Evolutionary conservation across 2,113 vertebrate species (phyloP).

Genomic region (Silurus glanis): DNA sequence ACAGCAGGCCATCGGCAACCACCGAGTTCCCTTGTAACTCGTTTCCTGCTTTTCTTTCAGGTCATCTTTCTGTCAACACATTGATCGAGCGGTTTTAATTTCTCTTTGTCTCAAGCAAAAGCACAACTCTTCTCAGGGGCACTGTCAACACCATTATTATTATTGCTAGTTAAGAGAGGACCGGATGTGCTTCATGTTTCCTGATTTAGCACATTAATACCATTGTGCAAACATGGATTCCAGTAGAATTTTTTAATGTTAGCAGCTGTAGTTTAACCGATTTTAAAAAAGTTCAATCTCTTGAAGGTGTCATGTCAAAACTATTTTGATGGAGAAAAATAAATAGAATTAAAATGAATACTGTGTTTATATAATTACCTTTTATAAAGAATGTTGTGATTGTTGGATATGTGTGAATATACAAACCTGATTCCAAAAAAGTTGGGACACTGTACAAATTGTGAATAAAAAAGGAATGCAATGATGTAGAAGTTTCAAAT

Average conservation of each 20-base stretch:
- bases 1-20: slow-evolving; percentile 11
- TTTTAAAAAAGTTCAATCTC: not conserved
- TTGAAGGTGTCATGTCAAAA: slow-evolving; percentile 28
- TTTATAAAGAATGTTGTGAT: not conserved
- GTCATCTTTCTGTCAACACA: slow-evolving; percentile 43
- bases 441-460: no score
- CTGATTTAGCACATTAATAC: not conserved
- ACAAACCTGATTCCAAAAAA: not conserved
- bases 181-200: not conserved
- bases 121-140: not conserved
- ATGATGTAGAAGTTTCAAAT: no score
- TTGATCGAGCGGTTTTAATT: slow-evolving; percentile 8
- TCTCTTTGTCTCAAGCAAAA: not conserved
- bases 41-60: slow-evolving; percentile 28
- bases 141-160: slow-evolving; percentile 38
- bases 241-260: not conserved
- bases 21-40: not conserved
- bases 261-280: not conserved
- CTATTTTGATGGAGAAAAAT: not conserved
- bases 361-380: not conserved
- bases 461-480: no score
- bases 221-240: not conserved
- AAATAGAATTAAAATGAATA: not conserved
- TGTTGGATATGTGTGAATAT: not conserved
- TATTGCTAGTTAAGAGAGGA: slow-evolving; percentile 8